A percentile compares a stretch with the other conserved stretches of the same genome.
Evolutionary conservation across 2,113 vertebrate genomes (phyloP).

Genomic region (Paradisaea rubra): DNA sequence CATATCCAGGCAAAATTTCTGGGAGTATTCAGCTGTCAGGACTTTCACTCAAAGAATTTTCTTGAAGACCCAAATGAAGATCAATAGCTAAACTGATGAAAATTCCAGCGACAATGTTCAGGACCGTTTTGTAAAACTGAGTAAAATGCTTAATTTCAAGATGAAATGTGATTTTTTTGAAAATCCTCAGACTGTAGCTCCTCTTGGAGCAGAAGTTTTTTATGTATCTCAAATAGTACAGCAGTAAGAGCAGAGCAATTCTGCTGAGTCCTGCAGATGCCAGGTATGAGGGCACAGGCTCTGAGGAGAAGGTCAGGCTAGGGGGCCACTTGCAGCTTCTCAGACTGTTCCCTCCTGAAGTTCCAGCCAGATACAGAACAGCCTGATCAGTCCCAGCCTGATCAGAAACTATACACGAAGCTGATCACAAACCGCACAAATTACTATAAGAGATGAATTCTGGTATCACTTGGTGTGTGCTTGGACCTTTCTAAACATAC

Average conservation of each 20-base stretch:
- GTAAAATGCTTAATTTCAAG: not conserved
- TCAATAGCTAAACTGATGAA: not conserved
- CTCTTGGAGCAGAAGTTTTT: not conserved
- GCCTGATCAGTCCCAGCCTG: not conserved
- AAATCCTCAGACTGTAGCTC: not conserved
- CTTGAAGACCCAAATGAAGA: not conserved
- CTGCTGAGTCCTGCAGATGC: not conserved
- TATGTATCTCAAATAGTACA: not conserved
- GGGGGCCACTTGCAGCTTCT: not conserved
- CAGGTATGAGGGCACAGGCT: not conserved
- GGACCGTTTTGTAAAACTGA: not conserved
- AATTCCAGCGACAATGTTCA: not conserved
- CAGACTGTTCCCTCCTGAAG: not conserved
- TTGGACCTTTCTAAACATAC: not conserved
- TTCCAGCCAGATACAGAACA: not conserved
- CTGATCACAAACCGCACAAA: not conserved
- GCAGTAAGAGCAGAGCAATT: not conserved
- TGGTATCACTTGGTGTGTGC: not conserved
- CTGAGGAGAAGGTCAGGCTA: not conserved
- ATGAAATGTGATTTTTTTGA: not conserved
- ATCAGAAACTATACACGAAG: not conserved
- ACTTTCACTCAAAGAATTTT: not conserved
- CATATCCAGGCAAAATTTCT: not conserved
- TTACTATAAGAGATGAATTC: not conserved
- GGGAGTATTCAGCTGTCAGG: not conserved